Evolutionary conservation across 1,140 invertebrate species (phyloP).

Genomic region (Telenomus remus): DNA sequence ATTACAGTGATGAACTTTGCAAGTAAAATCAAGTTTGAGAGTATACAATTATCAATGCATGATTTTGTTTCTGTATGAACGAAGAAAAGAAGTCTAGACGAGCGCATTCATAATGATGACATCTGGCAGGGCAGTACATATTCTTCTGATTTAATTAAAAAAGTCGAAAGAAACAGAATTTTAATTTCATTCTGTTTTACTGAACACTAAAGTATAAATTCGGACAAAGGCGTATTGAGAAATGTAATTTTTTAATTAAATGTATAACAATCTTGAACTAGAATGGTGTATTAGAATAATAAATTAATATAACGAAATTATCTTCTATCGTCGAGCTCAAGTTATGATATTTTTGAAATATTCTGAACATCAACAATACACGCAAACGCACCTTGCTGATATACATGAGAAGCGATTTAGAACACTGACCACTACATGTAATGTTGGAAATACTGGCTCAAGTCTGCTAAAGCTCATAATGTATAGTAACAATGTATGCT

Average conservation of each 20-base stretch:
- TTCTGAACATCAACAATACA: conserved; percentile 43
- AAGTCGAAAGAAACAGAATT: conserved; percentile 27
- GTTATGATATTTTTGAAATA: conserved; percentile 40
- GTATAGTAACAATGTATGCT: conserved; percentile 63
- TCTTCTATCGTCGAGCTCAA: too few relatives aligned
- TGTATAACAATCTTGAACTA: too few relatives aligned
- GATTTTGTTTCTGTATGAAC: not conserved
- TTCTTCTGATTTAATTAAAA: conserved; percentile 46
- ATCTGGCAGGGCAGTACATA: conserved; percentile 7
- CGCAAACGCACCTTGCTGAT: conserved; percentile 46
- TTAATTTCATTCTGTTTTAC: conserved; percentile 29
- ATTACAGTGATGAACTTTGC: conserved; percentile 13
- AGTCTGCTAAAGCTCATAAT: conserved; percentile 68
- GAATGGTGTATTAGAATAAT: too few relatives aligned
- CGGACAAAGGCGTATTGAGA: too few relatives aligned
- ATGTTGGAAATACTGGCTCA: conserved; percentile 62
- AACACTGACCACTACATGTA: conserved; percentile 67
- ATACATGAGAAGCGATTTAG: conserved; percentile 58
- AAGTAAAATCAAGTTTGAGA: not conserved
- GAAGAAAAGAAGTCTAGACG: conserved; percentile 26
- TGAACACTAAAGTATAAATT: too few relatives aligned
- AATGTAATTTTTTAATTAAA: too few relatives aligned
- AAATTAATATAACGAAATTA: too few relatives aligned
- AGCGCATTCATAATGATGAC: conserved; percentile 22
- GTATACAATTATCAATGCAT: not conserved